Conservation (phyloP, 2,113 vertebrate species). For the Ammodytes dubius region DNA sequence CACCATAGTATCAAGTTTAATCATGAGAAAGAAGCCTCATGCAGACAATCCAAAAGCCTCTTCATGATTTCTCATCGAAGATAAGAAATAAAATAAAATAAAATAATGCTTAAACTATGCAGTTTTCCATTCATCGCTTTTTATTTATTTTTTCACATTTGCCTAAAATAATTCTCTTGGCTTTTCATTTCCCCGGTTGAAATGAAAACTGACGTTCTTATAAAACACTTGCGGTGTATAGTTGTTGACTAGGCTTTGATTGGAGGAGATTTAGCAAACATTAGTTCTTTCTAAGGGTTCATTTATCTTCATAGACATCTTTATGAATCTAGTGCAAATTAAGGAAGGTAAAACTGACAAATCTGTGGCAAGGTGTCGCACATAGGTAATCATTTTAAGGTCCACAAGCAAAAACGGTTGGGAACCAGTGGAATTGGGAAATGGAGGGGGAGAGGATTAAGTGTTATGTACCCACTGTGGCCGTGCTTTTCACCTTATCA, state of each 20-base stretch:
- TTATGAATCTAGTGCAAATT: not conserved
- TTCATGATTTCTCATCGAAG: no score
- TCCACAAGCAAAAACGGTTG: not conserved
- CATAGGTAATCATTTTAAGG: not conserved
- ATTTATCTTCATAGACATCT: not conserved
- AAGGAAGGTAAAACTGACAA: not conserved
- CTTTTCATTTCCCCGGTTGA: no score
- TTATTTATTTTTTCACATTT: no score
- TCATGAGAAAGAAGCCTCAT: not conserved
- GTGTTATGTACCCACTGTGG: conserved; percentile 14
- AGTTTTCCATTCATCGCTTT: no score
- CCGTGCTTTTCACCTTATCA: conserved; percentile 42
- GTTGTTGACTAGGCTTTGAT: not conserved
- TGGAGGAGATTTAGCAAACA: not conserved
- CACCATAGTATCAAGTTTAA: not conserved
- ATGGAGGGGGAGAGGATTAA: not conserved
- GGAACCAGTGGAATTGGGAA: not conserved
- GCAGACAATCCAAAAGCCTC: not conserved
- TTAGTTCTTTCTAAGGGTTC: no score
- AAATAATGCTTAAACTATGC: no score
- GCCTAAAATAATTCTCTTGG: no score
- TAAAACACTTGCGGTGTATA: no score
- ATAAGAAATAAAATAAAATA: no score
- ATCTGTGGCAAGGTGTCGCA: not conserved
- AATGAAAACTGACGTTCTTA: no score